These are phyloP conservation scores for Rotaria sp. DNA, from an alignment of 2,888 invertebrate species.

Conservation along the genomic window DNA sequence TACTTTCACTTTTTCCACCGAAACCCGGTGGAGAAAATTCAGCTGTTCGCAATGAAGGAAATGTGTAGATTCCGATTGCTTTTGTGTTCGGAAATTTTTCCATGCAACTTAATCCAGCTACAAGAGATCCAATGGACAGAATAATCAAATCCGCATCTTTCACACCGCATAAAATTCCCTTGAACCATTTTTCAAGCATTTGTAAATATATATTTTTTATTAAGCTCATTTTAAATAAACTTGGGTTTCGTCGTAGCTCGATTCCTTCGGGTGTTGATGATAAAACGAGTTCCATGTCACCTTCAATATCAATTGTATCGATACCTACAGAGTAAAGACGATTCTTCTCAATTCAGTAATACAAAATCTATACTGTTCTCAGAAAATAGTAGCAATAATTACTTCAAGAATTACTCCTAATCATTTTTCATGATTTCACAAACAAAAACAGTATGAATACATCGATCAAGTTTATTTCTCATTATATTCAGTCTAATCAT, in stretches of 20 bases:
- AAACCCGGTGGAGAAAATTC: background rate
- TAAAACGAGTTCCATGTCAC: background rate
- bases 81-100: background rate
- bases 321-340: background rate
- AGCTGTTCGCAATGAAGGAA: background rate
- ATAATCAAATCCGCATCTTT: constrained; percentile 19
- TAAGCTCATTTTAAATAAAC: background rate
- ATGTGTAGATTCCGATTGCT: constrained; percentile 1
- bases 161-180: background rate
- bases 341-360: too few relatives aligned
- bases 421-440: too few relatives aligned
- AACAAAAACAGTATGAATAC: too few relatives aligned
- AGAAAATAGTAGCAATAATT: too few relatives aligned
- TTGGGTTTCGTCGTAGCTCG: background rate
- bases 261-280: background rate
- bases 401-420: too few relatives aligned
- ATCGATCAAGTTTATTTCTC: too few relatives aligned
- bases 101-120: background rate
- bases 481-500: too few relatives aligned
- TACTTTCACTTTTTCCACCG: constrained; percentile 15
- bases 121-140: background rate
- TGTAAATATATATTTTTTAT: background rate
- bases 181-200: background rate
- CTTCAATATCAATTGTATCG: background rate
- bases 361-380: too few relatives aligned